Conservation (phyloP, 2,888 invertebrate species). For the Brenthis hecate region DNA sequence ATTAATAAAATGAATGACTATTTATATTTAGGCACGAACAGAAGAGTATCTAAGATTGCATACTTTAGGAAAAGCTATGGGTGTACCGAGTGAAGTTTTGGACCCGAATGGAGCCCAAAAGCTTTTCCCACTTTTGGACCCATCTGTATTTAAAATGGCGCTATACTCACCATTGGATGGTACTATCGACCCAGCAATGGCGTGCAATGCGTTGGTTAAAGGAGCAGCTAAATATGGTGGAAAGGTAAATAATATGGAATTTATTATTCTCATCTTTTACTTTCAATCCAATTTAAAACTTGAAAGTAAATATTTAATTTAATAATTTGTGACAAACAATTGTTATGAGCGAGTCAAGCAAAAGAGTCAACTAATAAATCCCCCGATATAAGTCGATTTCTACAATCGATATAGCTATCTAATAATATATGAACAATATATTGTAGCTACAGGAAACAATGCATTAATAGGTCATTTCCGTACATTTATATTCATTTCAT, state of each 20-base stretch:
- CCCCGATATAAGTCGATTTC: too few species aligned
- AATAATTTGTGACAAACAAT: too few species aligned
- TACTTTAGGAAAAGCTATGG: constrained; percentile 90
- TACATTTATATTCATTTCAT: too few species aligned
- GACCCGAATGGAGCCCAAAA: constrained; percentile 88
- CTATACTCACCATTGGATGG: constrained; percentile 92
- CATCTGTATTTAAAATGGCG: constrained; percentile 87
- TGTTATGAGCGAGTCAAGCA: too few species aligned
- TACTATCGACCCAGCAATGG: constrained; percentile 91
- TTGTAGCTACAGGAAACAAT: too few species aligned
- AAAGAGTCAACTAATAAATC: too few species aligned
- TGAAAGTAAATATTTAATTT: too few species aligned
- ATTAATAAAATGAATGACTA: neutral
- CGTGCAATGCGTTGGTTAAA: constrained; percentile 88
- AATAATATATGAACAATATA: too few species aligned
- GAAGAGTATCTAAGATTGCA: constrained; percentile 92
- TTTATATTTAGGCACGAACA: constrained; percentile 84
- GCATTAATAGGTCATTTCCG: too few species aligned
- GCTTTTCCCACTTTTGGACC: constrained; percentile 89
- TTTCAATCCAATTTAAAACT: too few species aligned
- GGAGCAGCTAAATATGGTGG: constrained; percentile 88
- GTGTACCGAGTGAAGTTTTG: constrained; percentile 88
- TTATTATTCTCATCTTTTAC: neutral
- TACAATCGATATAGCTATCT: too few species aligned
- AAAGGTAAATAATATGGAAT: constrained; percentile 73